Conservation (phyloP, 1,140 invertebrate genomes). For the Trachymyrmex septentrionalis region DNA sequence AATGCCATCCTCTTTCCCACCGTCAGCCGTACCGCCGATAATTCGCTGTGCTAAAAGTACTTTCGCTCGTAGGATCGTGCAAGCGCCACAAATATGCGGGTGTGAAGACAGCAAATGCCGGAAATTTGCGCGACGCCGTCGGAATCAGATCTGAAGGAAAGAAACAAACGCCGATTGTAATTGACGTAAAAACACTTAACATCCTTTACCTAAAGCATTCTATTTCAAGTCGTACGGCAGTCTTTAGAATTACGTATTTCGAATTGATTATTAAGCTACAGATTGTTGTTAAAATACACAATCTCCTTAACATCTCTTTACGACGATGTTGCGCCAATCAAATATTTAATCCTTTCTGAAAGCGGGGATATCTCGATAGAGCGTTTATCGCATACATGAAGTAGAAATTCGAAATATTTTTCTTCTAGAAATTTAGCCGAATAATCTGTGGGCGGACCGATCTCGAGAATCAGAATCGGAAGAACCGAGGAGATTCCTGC, state of each 20-base stretch:
- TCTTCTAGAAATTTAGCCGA: conserved; percentile 1
- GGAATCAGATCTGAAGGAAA: neutral
- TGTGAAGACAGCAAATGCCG: conserved; percentile 36
- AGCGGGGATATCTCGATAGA: neutral
- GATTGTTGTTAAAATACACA: neutral
- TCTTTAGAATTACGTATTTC: neutral
- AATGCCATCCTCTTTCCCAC: conserved; percentile 25
- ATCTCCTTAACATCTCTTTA: neutral
- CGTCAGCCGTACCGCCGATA: conserved; percentile 13
- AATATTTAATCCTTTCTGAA: neutral
- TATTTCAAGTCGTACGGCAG: neutral
- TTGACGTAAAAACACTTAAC: neutral
- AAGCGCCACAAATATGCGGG: conserved; percentile 41
- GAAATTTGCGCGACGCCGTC: conserved; percentile 13
- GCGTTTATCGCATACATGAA: neutral
- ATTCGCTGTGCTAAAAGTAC: conserved; percentile 40
- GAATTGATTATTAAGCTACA: neutral
- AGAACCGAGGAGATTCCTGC: conserved; percentile 52
- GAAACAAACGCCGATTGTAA: neutral
- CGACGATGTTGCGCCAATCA: neutral
- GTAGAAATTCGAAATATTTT: neutral
- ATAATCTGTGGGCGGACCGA: neutral
- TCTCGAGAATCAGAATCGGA: neutral
- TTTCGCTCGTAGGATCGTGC: conserved; percentile 59
- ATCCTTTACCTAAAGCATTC: neutral